Evolutionary conservation across 2,888 invertebrate genomes (phyloP), one percentile per base, ranked within the genome.

Genomic region (Trissonchulus latispiculum): DNA sequence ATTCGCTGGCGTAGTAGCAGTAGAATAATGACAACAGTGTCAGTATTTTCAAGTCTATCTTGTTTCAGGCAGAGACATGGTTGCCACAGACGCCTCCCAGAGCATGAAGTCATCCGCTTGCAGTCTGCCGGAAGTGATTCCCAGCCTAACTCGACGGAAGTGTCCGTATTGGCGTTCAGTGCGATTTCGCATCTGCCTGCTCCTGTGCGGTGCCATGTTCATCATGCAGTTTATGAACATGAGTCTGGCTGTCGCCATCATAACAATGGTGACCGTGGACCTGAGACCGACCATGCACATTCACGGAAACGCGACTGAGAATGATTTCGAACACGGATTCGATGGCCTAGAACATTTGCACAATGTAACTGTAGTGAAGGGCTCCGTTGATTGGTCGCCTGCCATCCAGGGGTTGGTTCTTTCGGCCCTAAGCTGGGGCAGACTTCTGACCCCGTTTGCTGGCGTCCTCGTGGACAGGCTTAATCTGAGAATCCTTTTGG

Each of bases 391-490:
- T 2, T 73, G 73, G 73, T 31, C 69, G 1, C 31, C 61, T 2
- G 2, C 15, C 23, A 29, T 28, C 1, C 70, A 73, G 71, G 31
- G 37, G 28, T 3, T 73, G 1, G 28, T 73, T 23, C 8, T 72
- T 28, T 73, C 68, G 2, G n/a, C 73, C 3, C 15, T 73, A 1
- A 73, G 59, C 61, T 73, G 68, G 73, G 73, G 73, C 28, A 36
- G 73, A 37, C 32, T 73, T 2, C 2, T 73, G 36, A 32, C 73
- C 2, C 73, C 73, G 48, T 3, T 35, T 2, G 70, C 70, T 33
- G 73, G 73, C 1, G 28, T 72, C 8, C 33, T 70, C 3, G 31
- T 35, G 2, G 71, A 70, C 61, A 48, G 37, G 2, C 61, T 59
- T 31, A 59, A 70, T 70, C n/a, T 59, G 3, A 61, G 31, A 37